A percentile compares a stretch with the other conserved stretches of the same genome.
Evolutionary conservation across 2,888 invertebrate genomes (phyloP).

Genomic region (Tetheella fluctuosa): DNA sequence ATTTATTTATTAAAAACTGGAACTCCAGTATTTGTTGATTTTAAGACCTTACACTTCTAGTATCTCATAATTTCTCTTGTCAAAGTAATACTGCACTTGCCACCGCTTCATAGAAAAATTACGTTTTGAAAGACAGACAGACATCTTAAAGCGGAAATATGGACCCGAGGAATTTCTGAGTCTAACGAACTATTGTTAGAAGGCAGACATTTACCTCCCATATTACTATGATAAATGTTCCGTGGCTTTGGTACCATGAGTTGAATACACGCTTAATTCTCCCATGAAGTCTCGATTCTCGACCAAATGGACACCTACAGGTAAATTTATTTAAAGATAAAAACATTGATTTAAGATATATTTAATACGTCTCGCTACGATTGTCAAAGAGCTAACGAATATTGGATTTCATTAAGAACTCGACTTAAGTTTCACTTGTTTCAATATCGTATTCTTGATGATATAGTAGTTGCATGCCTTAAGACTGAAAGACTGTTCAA

Average conservation of each 20-base stretch:
- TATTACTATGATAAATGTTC: slow-evolving; percentile 34
- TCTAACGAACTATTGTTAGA: slow-evolving; percentile 33
- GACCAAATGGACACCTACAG: background rate
- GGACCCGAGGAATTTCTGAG: background rate
- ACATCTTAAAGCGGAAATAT: background rate
- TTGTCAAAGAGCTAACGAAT: no score
- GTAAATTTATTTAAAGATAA: no score
- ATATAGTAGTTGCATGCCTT: no score
- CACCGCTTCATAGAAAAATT: background rate
- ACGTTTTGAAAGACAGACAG: background rate
- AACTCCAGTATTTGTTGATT: background rate
- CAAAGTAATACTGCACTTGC: background rate
- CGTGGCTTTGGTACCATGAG: slow-evolving; percentile 16
- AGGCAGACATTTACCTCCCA: slow-evolving; percentile 25
- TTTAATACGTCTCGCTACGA: no score
- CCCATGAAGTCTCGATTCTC: background rate
- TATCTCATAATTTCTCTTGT: background rate
- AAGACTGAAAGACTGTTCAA: no score
- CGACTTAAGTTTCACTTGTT: no score
- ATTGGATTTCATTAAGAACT: no score
- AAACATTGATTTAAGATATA: background rate
- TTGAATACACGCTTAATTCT: background rate
- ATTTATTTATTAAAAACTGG: background rate
- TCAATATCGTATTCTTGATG: no score
- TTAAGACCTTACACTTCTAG: background rate